These are phyloP conservation scores for Aradophagus sp. DNA, from an alignment of 1,140 invertebrate genomes.

Conservation along the genomic window DNA sequence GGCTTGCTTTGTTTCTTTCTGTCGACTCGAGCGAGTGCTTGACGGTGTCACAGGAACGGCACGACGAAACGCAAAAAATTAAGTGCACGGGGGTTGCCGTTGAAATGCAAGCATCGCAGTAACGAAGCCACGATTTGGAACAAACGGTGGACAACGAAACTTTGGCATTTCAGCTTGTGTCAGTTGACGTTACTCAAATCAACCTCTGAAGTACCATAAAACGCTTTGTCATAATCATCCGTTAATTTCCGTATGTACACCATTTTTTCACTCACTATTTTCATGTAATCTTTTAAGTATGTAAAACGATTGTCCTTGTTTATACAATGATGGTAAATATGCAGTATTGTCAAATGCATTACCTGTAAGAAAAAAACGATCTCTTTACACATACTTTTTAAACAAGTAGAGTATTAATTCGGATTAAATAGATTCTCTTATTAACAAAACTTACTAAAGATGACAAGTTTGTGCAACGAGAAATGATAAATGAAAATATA, in stretches of 20 bases:
- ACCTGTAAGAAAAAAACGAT: slow-evolving; percentile 21
- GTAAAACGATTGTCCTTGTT: slow-evolving; percentile 40
- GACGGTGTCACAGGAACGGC: slow-evolving; percentile 61
- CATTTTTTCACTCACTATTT: slow-evolving; percentile 30
- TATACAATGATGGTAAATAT: slow-evolving; percentile 25
- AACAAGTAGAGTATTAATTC: no score
- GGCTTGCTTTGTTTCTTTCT: no score
- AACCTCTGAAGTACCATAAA: slow-evolving; percentile 23
- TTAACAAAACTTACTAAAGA: no score
- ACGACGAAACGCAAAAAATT: slow-evolving; percentile 36
- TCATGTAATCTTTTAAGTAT: slow-evolving; percentile 28
- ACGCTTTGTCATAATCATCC: slow-evolving; percentile 29
- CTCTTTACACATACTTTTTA: no score
- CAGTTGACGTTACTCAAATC: slow-evolving; percentile 63
- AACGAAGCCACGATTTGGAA: slow-evolving; percentile 61
- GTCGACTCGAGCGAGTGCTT: slow-evolving; percentile 34
- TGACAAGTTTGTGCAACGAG: no score
- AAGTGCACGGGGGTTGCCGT: slow-evolving; percentile 62
- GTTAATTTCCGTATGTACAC: slow-evolving; percentile 31
- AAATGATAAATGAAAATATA: neutral
- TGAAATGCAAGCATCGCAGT: slow-evolving; percentile 64
- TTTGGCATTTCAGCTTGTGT: slow-evolving; percentile 70
- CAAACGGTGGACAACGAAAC: slow-evolving; percentile 61
- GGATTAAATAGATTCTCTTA: no score
- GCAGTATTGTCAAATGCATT: slow-evolving; percentile 39